Conservation (phyloP, 2,888 invertebrate species). For the Mimas tiliae region DNA sequence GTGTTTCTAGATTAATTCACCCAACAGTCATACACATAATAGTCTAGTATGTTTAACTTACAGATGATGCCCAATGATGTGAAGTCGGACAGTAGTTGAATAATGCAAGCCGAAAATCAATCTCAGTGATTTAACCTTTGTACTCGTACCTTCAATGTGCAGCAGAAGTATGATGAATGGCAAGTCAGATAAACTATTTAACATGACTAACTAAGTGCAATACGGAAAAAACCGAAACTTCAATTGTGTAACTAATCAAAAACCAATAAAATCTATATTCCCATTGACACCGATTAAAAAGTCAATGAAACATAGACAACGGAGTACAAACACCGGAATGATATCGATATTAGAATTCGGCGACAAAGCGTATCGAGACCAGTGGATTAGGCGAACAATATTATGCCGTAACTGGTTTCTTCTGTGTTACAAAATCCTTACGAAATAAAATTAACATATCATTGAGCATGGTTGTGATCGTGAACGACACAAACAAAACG, state of each 20-base stretch:
- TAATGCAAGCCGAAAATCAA: neutral
- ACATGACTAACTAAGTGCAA: neutral
- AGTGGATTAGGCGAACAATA: constrained; percentile 41
- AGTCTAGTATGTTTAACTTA: no score
- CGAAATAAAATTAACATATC: constrained; percentile 63
- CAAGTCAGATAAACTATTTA: neutral
- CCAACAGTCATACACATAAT: no score
- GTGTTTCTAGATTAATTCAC: no score
- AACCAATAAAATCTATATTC: constrained; percentile 8
- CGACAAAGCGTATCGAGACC: constrained; percentile 32
- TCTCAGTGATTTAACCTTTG: neutral
- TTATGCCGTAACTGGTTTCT: constrained; percentile 54
- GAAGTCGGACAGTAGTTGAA: neutral
- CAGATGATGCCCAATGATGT: neutral
- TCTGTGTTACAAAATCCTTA: constrained; percentile 50
- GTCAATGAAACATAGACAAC: neutral
- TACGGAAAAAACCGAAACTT: neutral
- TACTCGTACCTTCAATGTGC: neutral
- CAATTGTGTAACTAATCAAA: constrained; percentile 11
- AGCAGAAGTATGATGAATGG: neutral
- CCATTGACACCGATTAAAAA: constrained; percentile 20
- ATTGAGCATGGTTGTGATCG: constrained; percentile 62
- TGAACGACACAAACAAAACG: constrained; percentile 47
- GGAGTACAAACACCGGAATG: neutral
- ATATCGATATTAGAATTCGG: neutral